phyloP scores from a whole-genome alignment of 1,140 invertebrate species.

The Diabrotica virgifera region DNA sequence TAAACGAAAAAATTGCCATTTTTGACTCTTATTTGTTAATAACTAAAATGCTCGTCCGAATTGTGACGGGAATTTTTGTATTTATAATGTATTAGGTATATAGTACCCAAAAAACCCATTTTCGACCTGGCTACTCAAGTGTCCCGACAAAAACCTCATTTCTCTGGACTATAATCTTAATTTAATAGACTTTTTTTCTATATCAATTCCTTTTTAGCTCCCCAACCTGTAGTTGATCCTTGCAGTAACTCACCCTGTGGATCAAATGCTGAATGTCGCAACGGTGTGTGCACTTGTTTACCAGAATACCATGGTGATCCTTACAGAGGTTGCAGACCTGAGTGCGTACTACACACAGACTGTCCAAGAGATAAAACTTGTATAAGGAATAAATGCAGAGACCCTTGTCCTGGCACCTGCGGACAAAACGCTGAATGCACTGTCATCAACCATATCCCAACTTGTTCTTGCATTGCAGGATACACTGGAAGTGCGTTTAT shows the following conservation, averaged over 20 bases:
- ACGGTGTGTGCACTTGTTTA: conserved; percentile 65
- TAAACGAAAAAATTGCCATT: too few relatives aligned
- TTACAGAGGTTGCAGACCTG: conserved; percentile 56
- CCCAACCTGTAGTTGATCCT: conserved; percentile 39
- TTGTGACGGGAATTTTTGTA: too few relatives aligned
- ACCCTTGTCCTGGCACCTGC: conserved; percentile 66
- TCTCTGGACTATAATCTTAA: too few relatives aligned
- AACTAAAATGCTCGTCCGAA: too few relatives aligned
- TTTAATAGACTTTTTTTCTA: too few relatives aligned
- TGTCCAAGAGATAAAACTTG: conserved; percentile 73
- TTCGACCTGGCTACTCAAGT: too few relatives aligned
- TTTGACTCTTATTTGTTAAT: too few relatives aligned
- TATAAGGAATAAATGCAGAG: conserved; percentile 64
- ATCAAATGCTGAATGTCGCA: conserved; percentile 56
- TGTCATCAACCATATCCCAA: conserved; percentile 67
- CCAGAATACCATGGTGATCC: conserved; percentile 73
- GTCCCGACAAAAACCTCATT: too few relatives aligned
- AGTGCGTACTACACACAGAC: conserved; percentile 63
- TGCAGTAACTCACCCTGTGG: conserved; percentile 63
- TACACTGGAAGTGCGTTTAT: conserved; percentile 69
- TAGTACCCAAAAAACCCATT: too few relatives aligned
- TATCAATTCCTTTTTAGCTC: conserved; percentile 15
- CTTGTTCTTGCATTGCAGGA: conserved; percentile 70
- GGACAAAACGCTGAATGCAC: conserved; percentile 62
- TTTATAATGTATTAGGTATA: too few relatives aligned